Conservation (phyloP, 2,888 invertebrate species). For the Eristalinus aeneus region DNA sequence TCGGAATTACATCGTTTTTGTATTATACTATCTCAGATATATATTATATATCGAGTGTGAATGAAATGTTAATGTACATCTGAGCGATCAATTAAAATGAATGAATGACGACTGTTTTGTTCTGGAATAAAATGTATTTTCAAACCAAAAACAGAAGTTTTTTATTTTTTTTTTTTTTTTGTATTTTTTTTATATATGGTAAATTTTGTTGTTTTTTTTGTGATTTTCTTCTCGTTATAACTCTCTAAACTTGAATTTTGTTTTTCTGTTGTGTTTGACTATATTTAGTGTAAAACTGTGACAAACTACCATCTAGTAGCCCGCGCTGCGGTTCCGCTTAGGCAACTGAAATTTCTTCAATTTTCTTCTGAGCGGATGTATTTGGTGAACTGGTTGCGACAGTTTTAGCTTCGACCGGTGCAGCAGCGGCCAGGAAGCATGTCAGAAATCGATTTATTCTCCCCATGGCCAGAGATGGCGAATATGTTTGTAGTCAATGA, state of each 20-base stretch:
- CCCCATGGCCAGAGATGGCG: slow-evolving; percentile 98
- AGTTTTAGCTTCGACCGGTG: slow-evolving; percentile 28
- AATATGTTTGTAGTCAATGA: slow-evolving; percentile 99
- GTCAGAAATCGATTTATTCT: slow-evolving; percentile 98
- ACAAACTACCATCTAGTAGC: slow-evolving; percentile 69
- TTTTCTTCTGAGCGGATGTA: slow-evolving; percentile 75
- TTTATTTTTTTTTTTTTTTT: slow-evolving; percentile 43
- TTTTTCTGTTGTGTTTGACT: slow-evolving; percentile 68
- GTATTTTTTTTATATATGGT: slow-evolving; percentile 55
- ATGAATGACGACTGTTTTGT: slow-evolving; percentile 29
- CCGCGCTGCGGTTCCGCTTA: slow-evolving; percentile 72
- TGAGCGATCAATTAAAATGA: slow-evolving; percentile 26
- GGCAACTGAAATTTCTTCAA: slow-evolving; percentile 79
- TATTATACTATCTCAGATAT: slow-evolving; percentile 10
- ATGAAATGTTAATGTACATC: slow-evolving; percentile 58
- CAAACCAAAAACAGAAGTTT: slow-evolving; percentile 62
- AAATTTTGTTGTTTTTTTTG: slow-evolving; percentile 57
- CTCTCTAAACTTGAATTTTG: slow-evolving; percentile 69
- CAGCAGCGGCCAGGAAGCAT: slow-evolving; percentile 91
- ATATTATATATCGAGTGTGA: slow-evolving; percentile 34
- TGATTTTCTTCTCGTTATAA: slow-evolving; percentile 57
- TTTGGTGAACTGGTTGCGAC: slow-evolving; percentile 59
- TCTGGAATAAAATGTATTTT: slow-evolving; percentile 62
- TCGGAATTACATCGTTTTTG: slow-evolving; percentile 53
- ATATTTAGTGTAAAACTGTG: slow-evolving; percentile 69